These are phyloP conservation scores for Brachycybe producta DNA, from an alignment of 2,888 invertebrate genomes.

Conservation along the genomic window DNA sequence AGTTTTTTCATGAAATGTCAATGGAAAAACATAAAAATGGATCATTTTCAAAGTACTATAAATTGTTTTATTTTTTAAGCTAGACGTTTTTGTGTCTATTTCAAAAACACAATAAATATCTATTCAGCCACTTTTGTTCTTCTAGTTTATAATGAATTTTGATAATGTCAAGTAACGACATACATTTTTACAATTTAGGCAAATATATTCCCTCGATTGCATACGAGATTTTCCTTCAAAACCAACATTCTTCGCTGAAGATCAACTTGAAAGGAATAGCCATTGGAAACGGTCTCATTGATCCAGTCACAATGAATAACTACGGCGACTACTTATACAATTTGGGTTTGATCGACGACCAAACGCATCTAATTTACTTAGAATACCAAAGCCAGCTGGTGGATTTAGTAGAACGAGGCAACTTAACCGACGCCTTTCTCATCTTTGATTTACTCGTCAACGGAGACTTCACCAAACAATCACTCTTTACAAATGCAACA, in stretches of 20 bases:
- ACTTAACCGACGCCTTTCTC: slow-evolving; percentile 24
- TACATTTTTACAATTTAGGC: slow-evolving; percentile 8
- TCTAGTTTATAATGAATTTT: not conserved
- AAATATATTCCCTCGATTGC: slow-evolving; percentile 27
- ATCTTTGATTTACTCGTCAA: slow-evolving; percentile 55
- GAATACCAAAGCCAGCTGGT: slow-evolving; percentile 17
- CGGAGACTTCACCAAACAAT: slow-evolving; percentile 46
- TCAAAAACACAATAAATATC: too few relatives aligned
- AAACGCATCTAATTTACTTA: too few relatives aligned
- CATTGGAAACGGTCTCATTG: slow-evolving; percentile 29
- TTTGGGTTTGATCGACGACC: slow-evolving; percentile 29
- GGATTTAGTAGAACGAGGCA: slow-evolving; percentile 19
- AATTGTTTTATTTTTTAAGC: too few relatives aligned
- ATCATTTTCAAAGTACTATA: too few relatives aligned
- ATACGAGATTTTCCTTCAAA: slow-evolving; percentile 48
- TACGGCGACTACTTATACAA: slow-evolving; percentile 36
- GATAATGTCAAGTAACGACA: not conserved
- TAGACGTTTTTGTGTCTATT: too few relatives aligned
- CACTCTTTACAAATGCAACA: slow-evolving; percentile 57
- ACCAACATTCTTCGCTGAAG: slow-evolving; percentile 46
- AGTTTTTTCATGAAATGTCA: too few relatives aligned
- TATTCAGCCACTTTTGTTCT: too few relatives aligned
- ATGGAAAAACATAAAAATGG: too few relatives aligned
- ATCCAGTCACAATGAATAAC: slow-evolving; percentile 28
- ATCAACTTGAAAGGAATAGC: slow-evolving; percentile 47